Evolutionary conservation across 23 tunicate genomes (phyloP).

Genomic region (Ascidia mentula): DNA sequence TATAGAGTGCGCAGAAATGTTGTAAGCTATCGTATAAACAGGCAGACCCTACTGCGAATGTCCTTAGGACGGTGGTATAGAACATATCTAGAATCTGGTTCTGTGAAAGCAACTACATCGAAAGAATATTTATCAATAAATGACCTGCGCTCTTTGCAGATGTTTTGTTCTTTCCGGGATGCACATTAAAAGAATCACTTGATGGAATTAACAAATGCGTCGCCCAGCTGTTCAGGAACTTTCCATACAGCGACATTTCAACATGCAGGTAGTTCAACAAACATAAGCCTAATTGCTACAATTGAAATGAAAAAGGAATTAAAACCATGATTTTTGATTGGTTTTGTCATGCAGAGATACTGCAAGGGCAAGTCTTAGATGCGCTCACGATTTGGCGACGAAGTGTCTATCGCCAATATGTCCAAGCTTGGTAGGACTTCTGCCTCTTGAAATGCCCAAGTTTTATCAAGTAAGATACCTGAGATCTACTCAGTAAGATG

Average conservation of each 20-base stretch:
- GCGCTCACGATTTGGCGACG: not conserved
- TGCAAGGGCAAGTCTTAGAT: not conserved
- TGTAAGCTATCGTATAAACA: no score
- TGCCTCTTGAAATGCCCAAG: not conserved
- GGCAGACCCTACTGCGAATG: no score
- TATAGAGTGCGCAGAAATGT: no score
- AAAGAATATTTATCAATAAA: not conserved
- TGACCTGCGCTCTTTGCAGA: not conserved
- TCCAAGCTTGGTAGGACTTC: not conserved
- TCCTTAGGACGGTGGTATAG: no score
- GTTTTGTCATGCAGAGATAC: not conserved
- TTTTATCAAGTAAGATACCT: not conserved
- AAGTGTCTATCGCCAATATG: not conserved
- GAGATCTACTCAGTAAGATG: no score
- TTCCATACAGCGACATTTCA: not conserved
- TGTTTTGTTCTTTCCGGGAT: not conserved
- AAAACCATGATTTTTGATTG: no score
- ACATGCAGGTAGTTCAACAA: not conserved
- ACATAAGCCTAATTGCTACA: no score
- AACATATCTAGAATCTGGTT: not conserved
- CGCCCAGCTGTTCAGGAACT: not conserved
- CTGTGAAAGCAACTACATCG: not conserved
- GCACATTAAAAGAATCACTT: not conserved
- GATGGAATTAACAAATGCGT: not conserved
- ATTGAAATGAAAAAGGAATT: no score